Evolutionary conservation across 1,140 invertebrate genomes (phyloP).

Genomic region (Vollenhovia emeryi): DNA sequence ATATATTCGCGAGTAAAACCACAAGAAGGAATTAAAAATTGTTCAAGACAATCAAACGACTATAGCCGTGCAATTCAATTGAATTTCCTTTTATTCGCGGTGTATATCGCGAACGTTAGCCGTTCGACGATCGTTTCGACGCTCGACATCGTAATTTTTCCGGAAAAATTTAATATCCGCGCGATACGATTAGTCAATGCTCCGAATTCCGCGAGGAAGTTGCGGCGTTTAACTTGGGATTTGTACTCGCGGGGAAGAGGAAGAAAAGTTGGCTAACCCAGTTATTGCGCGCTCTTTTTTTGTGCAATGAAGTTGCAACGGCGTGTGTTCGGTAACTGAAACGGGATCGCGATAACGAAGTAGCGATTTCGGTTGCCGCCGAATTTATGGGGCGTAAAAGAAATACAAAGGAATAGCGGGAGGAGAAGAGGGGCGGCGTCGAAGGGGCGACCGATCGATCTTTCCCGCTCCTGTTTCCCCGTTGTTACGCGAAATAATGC

Average conservation of each 20-base stretch:
- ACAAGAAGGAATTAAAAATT: background rate
- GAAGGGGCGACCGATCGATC: constrained; percentile 10
- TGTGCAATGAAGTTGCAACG: background rate
- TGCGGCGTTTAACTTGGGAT: constrained; percentile 23
- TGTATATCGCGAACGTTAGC: background rate
- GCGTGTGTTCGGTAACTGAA: background rate
- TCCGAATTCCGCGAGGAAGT: constrained; percentile 28
- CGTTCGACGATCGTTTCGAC: background rate
- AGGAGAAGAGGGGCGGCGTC: background rate
- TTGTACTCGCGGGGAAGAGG: background rate
- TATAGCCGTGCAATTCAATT: background rate
- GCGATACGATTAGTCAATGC: constrained; percentile 8
- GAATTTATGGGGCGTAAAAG: constrained; percentile 67
- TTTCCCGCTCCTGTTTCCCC: constrained; percentile 7
- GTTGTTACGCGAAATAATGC: background rate
- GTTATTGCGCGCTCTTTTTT: constrained; percentile 19
- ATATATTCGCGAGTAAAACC: background rate
- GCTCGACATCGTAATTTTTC: constrained; percentile 15
- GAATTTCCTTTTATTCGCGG: background rate
- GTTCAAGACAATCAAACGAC: background rate
- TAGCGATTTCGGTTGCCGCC: constrained; percentile 43
- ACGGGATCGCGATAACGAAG: constrained; percentile 63
- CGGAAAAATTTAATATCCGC: constrained; percentile 33
- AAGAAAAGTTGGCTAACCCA: constrained; percentile 8
- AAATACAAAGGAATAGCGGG: constrained; percentile 43